Evolutionary conservation across 2,113 vertebrate species (phyloP).

Genomic region (Etheostoma spectabile): DNA sequence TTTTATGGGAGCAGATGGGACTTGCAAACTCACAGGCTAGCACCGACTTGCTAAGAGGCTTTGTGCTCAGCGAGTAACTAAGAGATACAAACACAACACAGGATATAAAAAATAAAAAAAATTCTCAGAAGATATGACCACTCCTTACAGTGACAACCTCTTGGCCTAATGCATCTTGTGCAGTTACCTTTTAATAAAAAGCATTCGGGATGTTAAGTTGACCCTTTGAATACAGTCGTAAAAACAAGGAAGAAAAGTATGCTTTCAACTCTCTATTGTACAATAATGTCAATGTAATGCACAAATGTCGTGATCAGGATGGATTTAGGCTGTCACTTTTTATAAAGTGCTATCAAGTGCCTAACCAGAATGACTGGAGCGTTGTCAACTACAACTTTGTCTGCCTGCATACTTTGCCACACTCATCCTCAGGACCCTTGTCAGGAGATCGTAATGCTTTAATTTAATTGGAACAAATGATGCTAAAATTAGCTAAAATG

Average conservation of each 20-base stretch:
- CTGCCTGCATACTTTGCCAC: not conserved
- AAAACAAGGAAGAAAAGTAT: not conserved
- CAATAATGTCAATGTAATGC: not conserved
- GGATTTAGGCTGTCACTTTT: not conserved
- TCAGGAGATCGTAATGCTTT: not conserved
- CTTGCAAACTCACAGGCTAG: conserved; percentile 33
- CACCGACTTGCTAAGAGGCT: conserved; percentile 33
- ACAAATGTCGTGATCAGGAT: not conserved
- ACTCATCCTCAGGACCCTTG: not conserved
- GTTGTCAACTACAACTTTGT: not conserved
- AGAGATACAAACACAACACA: conserved; percentile 44
- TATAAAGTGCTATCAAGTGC: not conserved
- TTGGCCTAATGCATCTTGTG: not conserved
- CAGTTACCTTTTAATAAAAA: not conserved
- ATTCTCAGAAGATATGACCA: not conserved
- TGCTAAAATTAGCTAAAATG: too few relatives aligned
- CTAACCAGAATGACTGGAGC: too few relatives aligned
- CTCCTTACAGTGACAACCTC: conserved; percentile 17
- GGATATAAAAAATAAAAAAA: too few relatives aligned
- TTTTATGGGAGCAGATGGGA: conserved; percentile 35
- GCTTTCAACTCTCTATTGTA: not conserved
- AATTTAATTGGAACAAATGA: not conserved
- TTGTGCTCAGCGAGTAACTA: conserved; percentile 32
- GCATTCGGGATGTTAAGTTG: not conserved
- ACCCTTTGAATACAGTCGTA: not conserved